phyloP scores from a whole-genome alignment of 1,140 invertebrate species.

The Coelopa frigida region DNA sequence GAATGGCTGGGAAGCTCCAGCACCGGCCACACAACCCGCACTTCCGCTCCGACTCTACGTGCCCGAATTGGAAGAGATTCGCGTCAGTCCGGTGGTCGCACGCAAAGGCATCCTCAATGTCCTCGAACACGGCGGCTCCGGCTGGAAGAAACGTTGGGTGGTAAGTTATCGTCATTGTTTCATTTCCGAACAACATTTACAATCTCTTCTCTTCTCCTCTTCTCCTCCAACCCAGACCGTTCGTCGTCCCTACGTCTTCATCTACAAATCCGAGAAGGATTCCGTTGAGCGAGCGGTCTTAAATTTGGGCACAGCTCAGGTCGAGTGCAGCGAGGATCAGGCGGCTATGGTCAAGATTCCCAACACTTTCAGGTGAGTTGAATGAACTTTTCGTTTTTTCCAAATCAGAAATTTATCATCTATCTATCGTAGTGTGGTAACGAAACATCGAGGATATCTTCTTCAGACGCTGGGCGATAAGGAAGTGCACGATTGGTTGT shows the following conservation, averaged over 20 bases:
- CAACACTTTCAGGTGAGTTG: conserved; percentile 77
- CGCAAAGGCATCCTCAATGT: conserved; percentile 92
- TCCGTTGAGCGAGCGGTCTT: conserved; percentile 93
- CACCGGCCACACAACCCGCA: conserved; percentile 52
- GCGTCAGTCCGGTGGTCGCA: conserved; percentile 93
- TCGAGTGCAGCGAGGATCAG: conserved; percentile 94
- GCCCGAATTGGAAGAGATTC: conserved; percentile 93
- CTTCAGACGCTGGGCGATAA: conserved; percentile 93
- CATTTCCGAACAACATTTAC: background rate
- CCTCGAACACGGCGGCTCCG: conserved; percentile 91
- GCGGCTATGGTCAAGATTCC: conserved; percentile 91
- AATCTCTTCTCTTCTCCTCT: conserved; percentile 1
- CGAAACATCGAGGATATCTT: conserved; percentile 91
- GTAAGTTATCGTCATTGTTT: conserved; percentile 54
- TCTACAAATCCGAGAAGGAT: conserved; percentile 97
- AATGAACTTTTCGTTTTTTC: too few relatives aligned
- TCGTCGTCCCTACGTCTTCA: conserved; percentile 94
- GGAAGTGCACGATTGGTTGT: conserved; percentile 99
- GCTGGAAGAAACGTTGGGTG: conserved; percentile 97
- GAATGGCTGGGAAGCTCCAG: conserved; percentile 52
- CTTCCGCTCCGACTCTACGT: conserved; percentile 72
- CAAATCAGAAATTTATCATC: background rate
- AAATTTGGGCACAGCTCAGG: conserved; percentile 94
- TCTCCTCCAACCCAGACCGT: conserved; percentile 69
- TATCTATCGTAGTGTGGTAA: conserved; percentile 77